phyloP scores from a whole-genome alignment of 2,888 invertebrate genomes.

The Dynastes hyllus region DNA sequence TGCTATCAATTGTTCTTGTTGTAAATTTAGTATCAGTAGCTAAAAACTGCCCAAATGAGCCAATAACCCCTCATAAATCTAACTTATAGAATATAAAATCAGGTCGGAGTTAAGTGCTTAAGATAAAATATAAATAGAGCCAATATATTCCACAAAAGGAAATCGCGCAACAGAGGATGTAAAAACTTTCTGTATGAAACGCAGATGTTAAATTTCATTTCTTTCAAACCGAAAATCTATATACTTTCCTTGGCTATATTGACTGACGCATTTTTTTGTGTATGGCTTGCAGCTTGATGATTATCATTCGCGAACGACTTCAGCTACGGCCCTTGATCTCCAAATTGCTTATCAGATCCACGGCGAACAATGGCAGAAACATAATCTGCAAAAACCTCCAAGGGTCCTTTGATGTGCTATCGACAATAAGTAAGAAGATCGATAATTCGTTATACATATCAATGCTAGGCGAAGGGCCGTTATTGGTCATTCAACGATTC shows the following conservation, averaged over 20 bases:
- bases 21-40: too few species aligned
- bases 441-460: constrained; percentile 50
- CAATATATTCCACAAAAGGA: too few species aligned
- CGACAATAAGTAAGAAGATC: constrained; percentile 66
- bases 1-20: too few species aligned
- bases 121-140: too few species aligned
- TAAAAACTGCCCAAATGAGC: too few species aligned
- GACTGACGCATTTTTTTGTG: constrained; percentile 9
- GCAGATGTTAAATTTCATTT: constrained; percentile 11
- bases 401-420: constrained; percentile 69
- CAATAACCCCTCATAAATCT: too few species aligned
- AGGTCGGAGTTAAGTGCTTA: too few species aligned
- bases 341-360: constrained; percentile 68
- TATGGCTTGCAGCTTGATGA: constrained; percentile 44
- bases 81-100: too few species aligned
- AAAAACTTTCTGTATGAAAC: background rate
- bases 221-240: constrained; percentile 16
- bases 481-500: constrained; percentile 55
- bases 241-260: background rate
- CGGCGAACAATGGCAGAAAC: constrained; percentile 62
- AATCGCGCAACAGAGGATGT: background rate
- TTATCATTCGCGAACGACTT: constrained; percentile 54
- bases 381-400: constrained; percentile 67
- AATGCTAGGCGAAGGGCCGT: constrained; percentile 44
- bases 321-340: constrained; percentile 54